phyloP scores from a whole-genome alignment of 2,113 vertebrate genomes.

The Zootoca vivipara region DNA sequence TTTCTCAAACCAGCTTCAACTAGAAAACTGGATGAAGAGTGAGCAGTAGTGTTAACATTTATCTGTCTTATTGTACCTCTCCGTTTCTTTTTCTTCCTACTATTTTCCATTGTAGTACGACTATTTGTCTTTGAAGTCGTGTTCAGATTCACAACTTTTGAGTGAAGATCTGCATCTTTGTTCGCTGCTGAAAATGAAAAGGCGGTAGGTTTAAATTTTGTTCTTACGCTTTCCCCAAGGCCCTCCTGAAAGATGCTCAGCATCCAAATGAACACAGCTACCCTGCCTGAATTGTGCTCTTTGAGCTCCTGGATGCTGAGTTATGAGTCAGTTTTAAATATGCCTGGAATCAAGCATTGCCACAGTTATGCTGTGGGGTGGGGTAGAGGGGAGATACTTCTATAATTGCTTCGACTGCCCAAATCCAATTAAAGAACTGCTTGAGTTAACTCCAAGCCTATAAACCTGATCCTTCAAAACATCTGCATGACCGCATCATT shows the following conservation, averaged over 20 bases:
- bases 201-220: not conserved
- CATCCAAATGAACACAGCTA: not conserved
- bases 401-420: not conserved
- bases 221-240: not conserved
- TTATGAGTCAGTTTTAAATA: not conserved
- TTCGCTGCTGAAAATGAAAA: constrained; percentile 27
- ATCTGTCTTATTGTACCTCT: constrained; percentile 40
- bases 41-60: too few species aligned
- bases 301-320: not conserved
- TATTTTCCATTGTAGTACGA: constrained; percentile 18
- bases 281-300: not conserved
- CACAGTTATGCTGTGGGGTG: not conserved
- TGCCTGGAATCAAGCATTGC: not conserved
- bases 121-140: not conserved
- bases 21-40: too few species aligned
- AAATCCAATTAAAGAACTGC: not conserved
- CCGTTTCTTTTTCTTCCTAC: constrained; percentile 32
- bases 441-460: not conserved
- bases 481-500: not conserved
- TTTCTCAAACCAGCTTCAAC: too few species aligned
- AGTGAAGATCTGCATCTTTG: constrained; percentile 2
- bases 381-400: not conserved
- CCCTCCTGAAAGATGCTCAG: not conserved
- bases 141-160: constrained; percentile 25
- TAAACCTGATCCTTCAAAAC: not conserved